phyloP scores from a whole-genome alignment of 2,113 vertebrate genomes.

The Hystrix brachyura region DNA sequence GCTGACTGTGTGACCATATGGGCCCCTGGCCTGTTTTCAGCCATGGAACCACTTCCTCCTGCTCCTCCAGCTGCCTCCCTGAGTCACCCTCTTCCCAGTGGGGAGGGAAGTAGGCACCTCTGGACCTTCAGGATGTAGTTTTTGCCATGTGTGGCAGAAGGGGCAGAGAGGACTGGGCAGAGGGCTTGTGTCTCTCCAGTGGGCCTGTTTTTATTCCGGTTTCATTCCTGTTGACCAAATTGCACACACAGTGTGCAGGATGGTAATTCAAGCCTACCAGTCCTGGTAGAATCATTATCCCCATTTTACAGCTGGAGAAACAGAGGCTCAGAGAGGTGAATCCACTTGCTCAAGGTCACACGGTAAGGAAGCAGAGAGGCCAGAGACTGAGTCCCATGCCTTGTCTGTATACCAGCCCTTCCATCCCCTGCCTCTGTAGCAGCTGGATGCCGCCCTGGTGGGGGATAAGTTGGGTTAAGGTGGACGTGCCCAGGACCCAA shows the following conservation, averaged over 20 bases:
- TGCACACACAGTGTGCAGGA: neutral
- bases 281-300: neutral
- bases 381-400: neutral
- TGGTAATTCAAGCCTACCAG: neutral
- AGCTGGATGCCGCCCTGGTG: neutral
- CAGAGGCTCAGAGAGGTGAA: neutral
- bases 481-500: neutral
- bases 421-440: neutral
- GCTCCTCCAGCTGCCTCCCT: constrained; percentile 25
- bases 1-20: neutral
- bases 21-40: constrained; percentile 35
- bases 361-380: neutral
- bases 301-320: constrained; percentile 6
- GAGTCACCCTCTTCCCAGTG: constrained; percentile 31
- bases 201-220: neutral
- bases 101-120: neutral
- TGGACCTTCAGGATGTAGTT: neutral
- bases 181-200: neutral
- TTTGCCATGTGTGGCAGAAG: neutral
- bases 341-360: neutral
- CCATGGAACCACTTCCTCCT: constrained; percentile 8
- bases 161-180: too few species aligned
- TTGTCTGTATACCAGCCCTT: neutral
- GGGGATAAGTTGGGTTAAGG: neutral
- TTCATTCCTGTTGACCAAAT: neutral